Evolutionary conservation across 2,888 invertebrate species (phyloP).

Genomic region (Megaustenia siamemsis): DNA sequence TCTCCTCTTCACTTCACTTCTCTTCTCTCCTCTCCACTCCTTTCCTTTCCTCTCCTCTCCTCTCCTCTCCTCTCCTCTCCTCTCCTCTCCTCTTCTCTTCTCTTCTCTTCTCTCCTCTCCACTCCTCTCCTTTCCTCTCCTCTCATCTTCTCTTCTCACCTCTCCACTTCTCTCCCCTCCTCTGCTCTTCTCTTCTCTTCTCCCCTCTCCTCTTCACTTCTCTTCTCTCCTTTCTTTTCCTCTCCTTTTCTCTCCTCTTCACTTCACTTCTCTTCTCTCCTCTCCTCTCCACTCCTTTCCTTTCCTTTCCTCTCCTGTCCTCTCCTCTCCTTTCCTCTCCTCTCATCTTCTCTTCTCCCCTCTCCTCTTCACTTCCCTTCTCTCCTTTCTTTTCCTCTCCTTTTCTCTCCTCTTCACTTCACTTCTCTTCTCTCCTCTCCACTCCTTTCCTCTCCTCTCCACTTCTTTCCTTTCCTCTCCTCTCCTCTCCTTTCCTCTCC

Average conservation of each 20-base stretch:
- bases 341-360: not conserved
- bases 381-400: no score
- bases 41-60: not conserved
- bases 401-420: not conserved
- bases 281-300: not conserved
- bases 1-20: not conserved
- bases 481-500: not conserved
- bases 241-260: not conserved
- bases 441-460: no score
- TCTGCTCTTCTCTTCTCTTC: no score
- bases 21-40: not conserved
- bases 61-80: not conserved
- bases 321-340: not conserved
- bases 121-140: no score
- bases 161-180: no score
- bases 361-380: not conserved
- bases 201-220: not conserved
- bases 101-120: no score
- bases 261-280: not conserved
- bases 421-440: not conserved
- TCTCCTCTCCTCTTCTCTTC: not conserved
- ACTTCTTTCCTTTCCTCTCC: no score
- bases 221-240: slow-evolving; percentile 12
- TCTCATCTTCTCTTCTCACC: no score
- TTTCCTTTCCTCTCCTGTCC: not conserved